Conservation (phyloP, 1,140 invertebrate genomes). For the Diabrotica undecimpunctata region DNA sequence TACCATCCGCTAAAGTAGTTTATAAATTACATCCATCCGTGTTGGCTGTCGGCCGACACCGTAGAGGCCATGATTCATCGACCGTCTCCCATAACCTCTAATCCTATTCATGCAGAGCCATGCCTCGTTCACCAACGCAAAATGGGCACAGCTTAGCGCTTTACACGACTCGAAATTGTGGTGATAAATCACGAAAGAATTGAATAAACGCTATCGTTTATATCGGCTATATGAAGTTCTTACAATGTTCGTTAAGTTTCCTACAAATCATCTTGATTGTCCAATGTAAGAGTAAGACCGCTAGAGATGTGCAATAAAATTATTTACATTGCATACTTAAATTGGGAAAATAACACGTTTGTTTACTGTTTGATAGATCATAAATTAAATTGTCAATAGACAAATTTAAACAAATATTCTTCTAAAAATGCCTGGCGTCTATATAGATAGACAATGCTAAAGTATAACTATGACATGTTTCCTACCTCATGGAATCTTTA, state of each 20-base stretch:
- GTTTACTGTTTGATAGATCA: too few relatives aligned
- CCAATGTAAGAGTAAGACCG: not conserved
- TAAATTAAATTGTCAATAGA: too few relatives aligned
- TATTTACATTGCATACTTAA: too few relatives aligned
- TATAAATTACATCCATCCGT: conserved; percentile 15
- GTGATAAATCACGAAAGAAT: conserved; percentile 9
- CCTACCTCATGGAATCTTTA: too few relatives aligned
- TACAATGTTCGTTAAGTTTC: not conserved
- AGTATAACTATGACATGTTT: too few relatives aligned
- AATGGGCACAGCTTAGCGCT: conserved; percentile 10
- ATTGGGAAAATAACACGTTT: too few relatives aligned
- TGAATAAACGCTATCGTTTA: conserved; percentile 2
- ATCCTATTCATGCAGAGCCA: conserved; percentile 12
- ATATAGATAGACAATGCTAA: too few relatives aligned
- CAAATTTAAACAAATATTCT: too few relatives aligned
- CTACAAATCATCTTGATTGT: conserved; percentile 2
- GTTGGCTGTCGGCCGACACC: conserved; percentile 5
- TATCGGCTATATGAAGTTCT: not conserved
- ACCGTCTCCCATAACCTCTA: conserved; percentile 17
- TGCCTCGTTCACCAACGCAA: conserved; percentile 10
- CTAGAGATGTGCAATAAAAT: too few relatives aligned
- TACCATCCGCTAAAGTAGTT: conserved; percentile 5
- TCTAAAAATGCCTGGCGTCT: too few relatives aligned
- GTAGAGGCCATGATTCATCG: conserved; percentile 16
- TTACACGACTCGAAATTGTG: conserved; percentile 6